Evolutionary conservation across 2,797 vertebrate species (phyloP).

Genomic region (Smutsia gigantea): DNA sequence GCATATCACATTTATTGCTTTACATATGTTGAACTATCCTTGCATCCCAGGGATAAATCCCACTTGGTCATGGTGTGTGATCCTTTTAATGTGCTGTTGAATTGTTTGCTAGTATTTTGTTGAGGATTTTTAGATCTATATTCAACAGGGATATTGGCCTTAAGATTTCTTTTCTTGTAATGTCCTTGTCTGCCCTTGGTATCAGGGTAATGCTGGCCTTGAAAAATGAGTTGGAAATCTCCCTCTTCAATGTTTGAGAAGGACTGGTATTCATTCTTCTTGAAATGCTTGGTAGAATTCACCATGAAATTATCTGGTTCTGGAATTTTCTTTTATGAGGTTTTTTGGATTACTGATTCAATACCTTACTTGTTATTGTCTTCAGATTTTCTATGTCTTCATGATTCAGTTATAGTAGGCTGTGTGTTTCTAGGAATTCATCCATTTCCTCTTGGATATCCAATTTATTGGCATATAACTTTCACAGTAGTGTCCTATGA

Average conservation of each 20-base stretch:
- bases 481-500: background rate
- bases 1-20: no score
- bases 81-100: background rate
- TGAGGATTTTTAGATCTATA: background rate
- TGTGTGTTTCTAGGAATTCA: background rate
- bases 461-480: background rate
- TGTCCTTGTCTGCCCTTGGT: background rate
- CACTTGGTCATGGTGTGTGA: no score
- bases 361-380: background rate
- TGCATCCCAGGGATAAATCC: background rate
- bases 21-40: background rate
- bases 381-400: no score
- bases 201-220: background rate
- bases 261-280: background rate
- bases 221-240: background rate
- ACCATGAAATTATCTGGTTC: background rate
- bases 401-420: background rate
- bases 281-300: background rate
- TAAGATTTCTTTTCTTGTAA: background rate
- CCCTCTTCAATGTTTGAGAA: background rate
- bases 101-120: background rate
- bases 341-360: background rate
- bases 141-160: background rate
- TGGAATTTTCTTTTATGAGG: background rate
- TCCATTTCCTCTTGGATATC: background rate